Base-by-base conservation (phyloP, 1,140 invertebrate species). In the Colletes latitarsis region DNA sequence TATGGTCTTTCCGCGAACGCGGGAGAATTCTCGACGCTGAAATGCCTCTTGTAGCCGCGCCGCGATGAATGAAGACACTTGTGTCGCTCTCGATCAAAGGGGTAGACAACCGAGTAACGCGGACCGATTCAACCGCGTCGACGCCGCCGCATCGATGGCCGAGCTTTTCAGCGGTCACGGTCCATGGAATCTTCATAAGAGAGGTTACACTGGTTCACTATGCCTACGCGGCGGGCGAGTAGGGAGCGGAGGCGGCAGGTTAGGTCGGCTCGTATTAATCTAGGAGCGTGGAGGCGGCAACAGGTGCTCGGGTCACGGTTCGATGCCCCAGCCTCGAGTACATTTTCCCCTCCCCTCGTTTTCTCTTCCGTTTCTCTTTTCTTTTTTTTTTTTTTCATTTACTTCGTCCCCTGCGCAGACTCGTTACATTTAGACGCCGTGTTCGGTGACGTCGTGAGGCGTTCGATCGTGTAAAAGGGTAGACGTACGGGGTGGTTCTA, bases 301-400 rank as follows among this genome's bases (percentile, higher is more conserved):
- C 90, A 90, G 90, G 89, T 91, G 89, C 90, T 89, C 77, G 83
- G 88, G 89, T 90, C 89, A 90, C 85, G 89, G 90, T 91, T 91
- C 90, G 89, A 90, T 90, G 90, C 89, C 89, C 90, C 86, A 68
- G 79, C 78, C 64, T 80, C 71, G 83, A 58, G 62, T 67, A 64
- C 76, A 55, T 87, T 60, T 83, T 82, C 79, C 52, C 62, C 77
- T 58, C 64, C 6, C 62, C 21, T 46, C 55, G 49, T 55, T n/a
- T 46, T 81, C 21, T 77, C 63, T 76, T 10, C 75, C 21, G 12
- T 19, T 76, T 60, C 4, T 55, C 52, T 49, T 55, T 49, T 17
- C 15, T 12, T 21, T 17, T 1, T 14, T 49, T 60, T 57, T n/a
- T 49, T n/a, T 15, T 10, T 72, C 10, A 8, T 64, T 21, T 69